Evolutionary conservation across 2,113 vertebrate genomes (phyloP).

Genomic region (Oenanthe oenanthe): DNA sequence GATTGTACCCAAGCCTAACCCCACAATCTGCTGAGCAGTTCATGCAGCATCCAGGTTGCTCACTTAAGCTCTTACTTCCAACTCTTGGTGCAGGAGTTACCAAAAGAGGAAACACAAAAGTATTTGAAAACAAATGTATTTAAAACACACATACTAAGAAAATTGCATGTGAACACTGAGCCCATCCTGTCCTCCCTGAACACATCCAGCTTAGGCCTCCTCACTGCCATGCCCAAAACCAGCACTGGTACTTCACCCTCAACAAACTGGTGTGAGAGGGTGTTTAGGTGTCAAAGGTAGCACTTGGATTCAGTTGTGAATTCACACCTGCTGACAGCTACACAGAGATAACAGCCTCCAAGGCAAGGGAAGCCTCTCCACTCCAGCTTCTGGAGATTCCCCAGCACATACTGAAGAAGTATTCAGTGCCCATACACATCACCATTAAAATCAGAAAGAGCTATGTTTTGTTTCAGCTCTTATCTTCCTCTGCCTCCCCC

Average conservation of each 20-base stretch:
- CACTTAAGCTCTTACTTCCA: background rate
- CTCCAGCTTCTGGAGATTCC: background rate
- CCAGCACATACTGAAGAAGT: background rate
- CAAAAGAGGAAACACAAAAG: background rate
- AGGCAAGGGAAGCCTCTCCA: background rate
- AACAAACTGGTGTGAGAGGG: background rate
- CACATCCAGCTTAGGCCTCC: background rate
- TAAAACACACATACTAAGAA: background rate
- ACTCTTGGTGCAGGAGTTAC: background rate
- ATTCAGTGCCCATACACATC: background rate
- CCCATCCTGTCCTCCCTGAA: background rate
- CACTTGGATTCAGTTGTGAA: background rate
- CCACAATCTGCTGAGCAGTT: background rate
- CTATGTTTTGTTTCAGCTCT: background rate
- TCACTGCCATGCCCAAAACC: background rate
- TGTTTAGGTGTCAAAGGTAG: background rate
- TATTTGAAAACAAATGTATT: slow-evolving; percentile 14
- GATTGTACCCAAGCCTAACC: background rate
- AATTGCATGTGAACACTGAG: background rate
- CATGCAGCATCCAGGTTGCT: background rate
- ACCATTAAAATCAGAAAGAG: background rate
- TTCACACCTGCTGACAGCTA: background rate
- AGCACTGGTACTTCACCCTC: background rate
- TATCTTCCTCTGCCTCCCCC: background rate
- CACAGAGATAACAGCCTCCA: background rate